phyloP scores from a whole-genome alignment of 2,888 invertebrate genomes.

The Ligdia adustata region DNA sequence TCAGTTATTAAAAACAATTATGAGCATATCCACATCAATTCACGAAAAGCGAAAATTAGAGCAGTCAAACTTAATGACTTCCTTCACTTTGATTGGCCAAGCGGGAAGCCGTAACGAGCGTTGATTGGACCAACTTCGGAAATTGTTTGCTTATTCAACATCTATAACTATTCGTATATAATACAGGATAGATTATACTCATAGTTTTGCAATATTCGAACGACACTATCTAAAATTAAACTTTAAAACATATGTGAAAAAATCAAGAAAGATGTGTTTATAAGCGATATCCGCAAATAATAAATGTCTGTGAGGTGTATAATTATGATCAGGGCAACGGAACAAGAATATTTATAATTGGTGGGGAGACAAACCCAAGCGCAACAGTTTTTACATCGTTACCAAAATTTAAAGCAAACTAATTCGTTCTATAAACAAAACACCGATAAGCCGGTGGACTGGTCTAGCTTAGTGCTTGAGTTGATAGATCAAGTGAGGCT shows the following conservation, averaged over 20 bases:
- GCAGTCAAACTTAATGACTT: constrained; percentile 54
- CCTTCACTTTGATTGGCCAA: constrained; percentile 54
- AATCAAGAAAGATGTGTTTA: too few relatives aligned
- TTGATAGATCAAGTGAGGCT: background rate
- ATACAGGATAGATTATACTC: background rate
- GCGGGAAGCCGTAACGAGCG: constrained; percentile 55
- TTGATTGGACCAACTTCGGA: constrained; percentile 52
- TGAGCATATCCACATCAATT: too few relatives aligned
- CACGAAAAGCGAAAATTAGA: constrained; percentile 38
- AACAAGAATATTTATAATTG: too few relatives aligned
- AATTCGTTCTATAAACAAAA: background rate
- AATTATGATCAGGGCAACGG: too few relatives aligned
- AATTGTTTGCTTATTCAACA: constrained; percentile 54
- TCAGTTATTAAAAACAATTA: too few relatives aligned
- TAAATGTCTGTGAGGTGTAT: too few relatives aligned
- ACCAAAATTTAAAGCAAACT: too few relatives aligned
- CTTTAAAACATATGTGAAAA: too few relatives aligned
- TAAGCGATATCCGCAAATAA: too few relatives aligned
- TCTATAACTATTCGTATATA: too few relatives aligned
- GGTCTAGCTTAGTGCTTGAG: constrained; percentile 1
- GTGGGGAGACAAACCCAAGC: too few relatives aligned
- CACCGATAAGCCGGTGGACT: background rate
- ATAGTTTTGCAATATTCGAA: background rate
- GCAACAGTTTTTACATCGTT: background rate
- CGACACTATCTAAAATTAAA: too few relatives aligned